phyloP scores from a whole-genome alignment of 2,113 vertebrate species.

The Crotalus tigris region DNA sequence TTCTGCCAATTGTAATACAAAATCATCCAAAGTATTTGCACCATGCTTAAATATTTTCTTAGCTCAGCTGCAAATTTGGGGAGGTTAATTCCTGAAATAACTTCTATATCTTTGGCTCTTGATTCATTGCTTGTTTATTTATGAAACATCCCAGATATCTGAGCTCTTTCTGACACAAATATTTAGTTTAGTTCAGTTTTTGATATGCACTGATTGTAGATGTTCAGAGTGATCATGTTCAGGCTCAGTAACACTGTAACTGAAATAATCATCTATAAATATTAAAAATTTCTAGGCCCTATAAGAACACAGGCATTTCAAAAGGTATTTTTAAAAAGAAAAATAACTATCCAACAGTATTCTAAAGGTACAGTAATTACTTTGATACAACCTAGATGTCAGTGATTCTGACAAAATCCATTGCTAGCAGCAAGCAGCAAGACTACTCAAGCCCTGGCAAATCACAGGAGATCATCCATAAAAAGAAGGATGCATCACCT shows the following conservation, averaged over 20 bases:
- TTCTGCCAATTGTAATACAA: neutral
- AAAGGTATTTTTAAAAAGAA: neutral
- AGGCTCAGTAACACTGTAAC: neutral
- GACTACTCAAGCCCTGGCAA: neutral
- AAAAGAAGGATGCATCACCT: neutral
- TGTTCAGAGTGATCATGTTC: neutral
- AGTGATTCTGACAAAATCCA: neutral
- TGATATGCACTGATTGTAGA: neutral
- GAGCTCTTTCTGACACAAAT: neutral
- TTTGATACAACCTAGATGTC: neutral
- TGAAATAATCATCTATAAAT: neutral
- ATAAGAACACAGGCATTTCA: neutral
- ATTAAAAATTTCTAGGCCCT: neutral
- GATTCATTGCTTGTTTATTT: neutral
- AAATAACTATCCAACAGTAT: neutral
- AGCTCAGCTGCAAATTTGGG: neutral
- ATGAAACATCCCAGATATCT: neutral
- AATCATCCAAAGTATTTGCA: neutral
- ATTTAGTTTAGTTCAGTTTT: neutral
- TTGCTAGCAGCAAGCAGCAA: neutral
- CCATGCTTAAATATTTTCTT: neutral
- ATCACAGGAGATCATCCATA: neutral
- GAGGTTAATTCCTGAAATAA: neutral
- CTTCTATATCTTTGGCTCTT: neutral
- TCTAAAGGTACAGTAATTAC: neutral